These are phyloP conservation scores for Brenthis daphne DNA, from an alignment of 2,888 invertebrate genomes.

Conservation along the genomic window DNA sequence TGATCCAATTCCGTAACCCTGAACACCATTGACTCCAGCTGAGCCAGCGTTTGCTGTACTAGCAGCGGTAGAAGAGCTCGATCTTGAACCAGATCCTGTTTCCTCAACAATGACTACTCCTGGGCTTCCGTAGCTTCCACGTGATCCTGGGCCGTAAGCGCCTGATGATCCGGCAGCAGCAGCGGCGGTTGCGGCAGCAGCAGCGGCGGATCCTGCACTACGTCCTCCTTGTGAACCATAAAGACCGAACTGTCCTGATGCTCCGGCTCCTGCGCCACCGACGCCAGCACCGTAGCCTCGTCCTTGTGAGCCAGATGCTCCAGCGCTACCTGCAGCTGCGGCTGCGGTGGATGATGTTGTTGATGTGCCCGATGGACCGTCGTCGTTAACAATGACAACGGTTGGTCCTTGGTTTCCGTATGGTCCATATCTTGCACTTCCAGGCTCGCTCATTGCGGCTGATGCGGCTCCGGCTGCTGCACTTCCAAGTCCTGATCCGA, in stretches of 20 bases:
- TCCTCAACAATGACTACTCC: constrained; percentile 4
- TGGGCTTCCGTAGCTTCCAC: not conserved
- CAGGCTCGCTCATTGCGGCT: too few relatives aligned
- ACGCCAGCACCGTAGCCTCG: not conserved
- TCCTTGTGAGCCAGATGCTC: not conserved
- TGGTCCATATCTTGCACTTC: not conserved
- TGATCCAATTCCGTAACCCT: not conserved
- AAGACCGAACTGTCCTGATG: not conserved
- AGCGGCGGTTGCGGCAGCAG: not conserved
- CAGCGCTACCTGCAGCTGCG: not conserved
- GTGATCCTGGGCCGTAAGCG: not conserved
- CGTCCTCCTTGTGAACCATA: too few relatives aligned
- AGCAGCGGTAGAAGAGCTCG: constrained; percentile 11
- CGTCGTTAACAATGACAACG: constrained; percentile 33
- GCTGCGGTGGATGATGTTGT: not conserved
- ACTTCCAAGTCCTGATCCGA: constrained; percentile 10
- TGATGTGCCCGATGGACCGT: not conserved
- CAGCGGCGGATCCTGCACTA: not conserved
- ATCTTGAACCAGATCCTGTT: constrained; percentile 1
- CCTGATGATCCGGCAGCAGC: not conserved
- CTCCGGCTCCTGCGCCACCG: not conserved
- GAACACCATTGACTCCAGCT: not conserved
- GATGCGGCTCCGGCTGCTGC: not conserved
- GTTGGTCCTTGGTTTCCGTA: constrained; percentile 14
- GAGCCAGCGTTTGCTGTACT: constrained; percentile 14